These are phyloP conservation scores for Leiothrix lutea DNA, from an alignment of 2,113 vertebrate genomes.

Conservation along the genomic window DNA sequence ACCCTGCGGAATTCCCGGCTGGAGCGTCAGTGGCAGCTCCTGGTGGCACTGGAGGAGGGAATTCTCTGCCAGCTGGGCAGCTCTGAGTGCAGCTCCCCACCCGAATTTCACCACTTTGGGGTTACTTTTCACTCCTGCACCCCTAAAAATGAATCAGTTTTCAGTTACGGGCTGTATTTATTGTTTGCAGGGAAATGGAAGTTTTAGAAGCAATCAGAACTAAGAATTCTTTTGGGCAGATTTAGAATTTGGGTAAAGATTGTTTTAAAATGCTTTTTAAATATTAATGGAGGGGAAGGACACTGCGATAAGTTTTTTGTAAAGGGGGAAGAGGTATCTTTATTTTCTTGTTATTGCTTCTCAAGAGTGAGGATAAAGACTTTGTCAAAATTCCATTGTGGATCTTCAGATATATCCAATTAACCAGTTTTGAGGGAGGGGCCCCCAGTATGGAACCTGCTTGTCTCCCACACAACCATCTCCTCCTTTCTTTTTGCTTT, in stretches of 20 bases:
- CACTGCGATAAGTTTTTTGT: background rate
- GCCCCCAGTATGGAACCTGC: background rate
- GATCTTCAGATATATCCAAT: background rate
- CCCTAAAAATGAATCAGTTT: rapidly evolving
- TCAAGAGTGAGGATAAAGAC: background rate
- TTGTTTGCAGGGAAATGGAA: too few species aligned
- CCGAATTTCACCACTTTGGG: background rate
- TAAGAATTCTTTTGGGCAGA: too few species aligned
- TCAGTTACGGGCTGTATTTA: background rate
- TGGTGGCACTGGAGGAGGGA: rapidly evolving
- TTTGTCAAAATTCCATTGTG: background rate
- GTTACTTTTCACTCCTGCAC: background rate
- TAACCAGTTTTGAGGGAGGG: background rate
- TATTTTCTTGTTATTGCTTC: background rate
- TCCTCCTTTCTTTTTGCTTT: background rate
- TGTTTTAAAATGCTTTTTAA: background rate
- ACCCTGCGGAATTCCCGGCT: background rate
- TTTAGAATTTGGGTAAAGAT: background rate
- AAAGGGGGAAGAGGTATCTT: background rate
- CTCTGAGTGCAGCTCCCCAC: background rate
- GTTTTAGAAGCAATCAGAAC: too few species aligned
- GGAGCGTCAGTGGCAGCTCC: background rate
- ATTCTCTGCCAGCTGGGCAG: background rate
- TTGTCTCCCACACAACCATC: rapidly evolving
- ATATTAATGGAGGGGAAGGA: background rate